Conservation (phyloP, 2,888 invertebrate genomes). For the Rhamnusium bicolor region DNA sequence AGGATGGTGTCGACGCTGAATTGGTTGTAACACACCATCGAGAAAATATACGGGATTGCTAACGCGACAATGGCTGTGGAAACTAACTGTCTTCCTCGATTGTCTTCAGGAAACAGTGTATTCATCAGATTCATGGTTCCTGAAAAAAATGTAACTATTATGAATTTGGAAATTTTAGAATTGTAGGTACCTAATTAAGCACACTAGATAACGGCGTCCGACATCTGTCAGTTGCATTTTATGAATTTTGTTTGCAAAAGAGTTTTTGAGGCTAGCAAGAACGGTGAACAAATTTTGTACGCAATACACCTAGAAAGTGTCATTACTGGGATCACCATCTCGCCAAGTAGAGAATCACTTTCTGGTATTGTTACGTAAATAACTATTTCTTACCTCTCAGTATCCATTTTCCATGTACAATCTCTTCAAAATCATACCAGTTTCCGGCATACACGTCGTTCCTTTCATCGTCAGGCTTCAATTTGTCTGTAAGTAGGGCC, state of each 20-base stretch:
- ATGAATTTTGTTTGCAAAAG: too few relatives aligned
- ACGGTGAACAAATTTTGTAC: background rate
- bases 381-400: slow-evolving; percentile 59
- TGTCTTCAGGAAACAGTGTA: slow-evolving; percentile 62
- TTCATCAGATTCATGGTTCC: slow-evolving; percentile 60
- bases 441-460: slow-evolving; percentile 61
- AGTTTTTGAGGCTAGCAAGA: too few relatives aligned
- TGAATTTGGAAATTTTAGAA: too few relatives aligned
- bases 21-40: slow-evolving; percentile 74
- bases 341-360: too few relatives aligned
- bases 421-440: slow-evolving; percentile 67
- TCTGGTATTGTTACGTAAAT: too few relatives aligned
- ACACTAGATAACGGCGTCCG: too few relatives aligned
- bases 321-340: too few relatives aligned
- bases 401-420: slow-evolving; percentile 67
- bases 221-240: too few relatives aligned
- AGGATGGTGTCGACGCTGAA: slow-evolving; percentile 75
- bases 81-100: slow-evolving; percentile 72
- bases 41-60: slow-evolving; percentile 75
- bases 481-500: slow-evolving; percentile 57
- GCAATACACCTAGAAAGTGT: too few relatives aligned
- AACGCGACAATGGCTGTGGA: slow-evolving; percentile 76
- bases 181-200: too few relatives aligned
- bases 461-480: slow-evolving; percentile 57
- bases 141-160: slow-evolving; percentile 41